phyloP scores from a whole-genome alignment of 2,797 vertebrate genomes.

The Rhodeus uyekii region DNA sequence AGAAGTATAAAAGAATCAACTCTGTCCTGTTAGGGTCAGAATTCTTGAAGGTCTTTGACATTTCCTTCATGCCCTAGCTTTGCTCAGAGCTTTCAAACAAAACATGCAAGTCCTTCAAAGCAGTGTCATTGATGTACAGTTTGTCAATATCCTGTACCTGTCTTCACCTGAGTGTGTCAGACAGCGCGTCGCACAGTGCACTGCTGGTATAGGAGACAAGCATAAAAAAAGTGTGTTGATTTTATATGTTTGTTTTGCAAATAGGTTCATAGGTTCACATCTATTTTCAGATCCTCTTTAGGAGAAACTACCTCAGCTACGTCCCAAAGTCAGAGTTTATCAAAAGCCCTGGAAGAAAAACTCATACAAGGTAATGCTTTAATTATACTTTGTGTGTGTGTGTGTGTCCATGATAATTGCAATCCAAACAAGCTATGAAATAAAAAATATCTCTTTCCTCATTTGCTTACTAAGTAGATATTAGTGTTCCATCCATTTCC shows the following conservation, averaged over 20 bases:
- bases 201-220: not conserved
- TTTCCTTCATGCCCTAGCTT: constrained; percentile 47
- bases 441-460: not conserved
- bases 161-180: constrained; percentile 26
- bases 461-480: constrained; percentile 9
- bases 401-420: not conserved
- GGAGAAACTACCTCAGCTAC: constrained; percentile 18
- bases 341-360: constrained; percentile 41
- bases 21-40: constrained; percentile 15
- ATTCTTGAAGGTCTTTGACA: constrained; percentile 49
- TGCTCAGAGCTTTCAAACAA: constrained; percentile 45
- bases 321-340: constrained; percentile 11
- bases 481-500: constrained; percentile 10
- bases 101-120: constrained; percentile 50
- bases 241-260: not conserved
- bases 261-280: too few relatives aligned
- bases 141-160: constrained; percentile 42
- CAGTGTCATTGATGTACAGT: constrained; percentile 44
- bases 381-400: not conserved
- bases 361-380: constrained; percentile 42
- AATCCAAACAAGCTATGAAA: not conserved
- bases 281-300: constrained; percentile 36
- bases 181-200: not conserved
- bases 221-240: not conserved
- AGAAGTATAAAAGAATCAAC: not conserved